Evolutionary conservation across 2,113 vertebrate genomes (phyloP).

Genomic region (Chlorodrepanis virens): DNA sequence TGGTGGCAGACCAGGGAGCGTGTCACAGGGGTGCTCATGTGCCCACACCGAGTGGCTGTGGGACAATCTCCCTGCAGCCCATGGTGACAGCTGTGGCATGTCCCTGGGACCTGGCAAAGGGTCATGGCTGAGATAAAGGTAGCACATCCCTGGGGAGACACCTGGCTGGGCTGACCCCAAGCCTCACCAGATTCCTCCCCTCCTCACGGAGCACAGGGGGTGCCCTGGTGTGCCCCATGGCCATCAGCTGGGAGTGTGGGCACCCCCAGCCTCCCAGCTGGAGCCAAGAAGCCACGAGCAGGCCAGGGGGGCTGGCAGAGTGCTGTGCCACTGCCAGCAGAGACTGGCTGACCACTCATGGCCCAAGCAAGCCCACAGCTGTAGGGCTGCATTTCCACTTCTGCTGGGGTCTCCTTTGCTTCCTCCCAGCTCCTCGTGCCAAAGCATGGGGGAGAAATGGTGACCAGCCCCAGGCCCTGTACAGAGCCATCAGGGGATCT

Average conservation of each 20-base stretch:
- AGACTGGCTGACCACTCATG: background rate
- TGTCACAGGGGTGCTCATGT: background rate
- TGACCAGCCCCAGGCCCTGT: rapidly evolving
- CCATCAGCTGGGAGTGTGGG: background rate
- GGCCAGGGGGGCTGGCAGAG: background rate
- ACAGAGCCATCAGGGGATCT: background rate
- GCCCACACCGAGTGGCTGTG: rapidly evolving
- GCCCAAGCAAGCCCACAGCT: background rate
- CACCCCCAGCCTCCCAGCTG: rapidly evolving
- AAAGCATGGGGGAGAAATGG: background rate
- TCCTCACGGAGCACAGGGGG: rapidly evolving
- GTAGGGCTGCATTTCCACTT: rapidly evolving
- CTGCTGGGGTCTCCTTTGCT: background rate
- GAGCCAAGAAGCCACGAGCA: background rate
- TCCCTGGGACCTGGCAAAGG: background rate
- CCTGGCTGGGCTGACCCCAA: background rate
- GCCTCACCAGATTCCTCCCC: background rate
- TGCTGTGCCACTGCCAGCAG: rapidly evolving
- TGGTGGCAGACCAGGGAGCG: rapidly evolving
- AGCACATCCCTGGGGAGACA: background rate
- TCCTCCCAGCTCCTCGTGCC: background rate
- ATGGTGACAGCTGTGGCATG: rapidly evolving
- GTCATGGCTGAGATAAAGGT: rapidly evolving
- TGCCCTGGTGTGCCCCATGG: background rate
- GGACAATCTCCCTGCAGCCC: background rate